Base-by-base conservation (phyloP, 2,888 invertebrate genomes). In the Ligdia adustata region DNA sequence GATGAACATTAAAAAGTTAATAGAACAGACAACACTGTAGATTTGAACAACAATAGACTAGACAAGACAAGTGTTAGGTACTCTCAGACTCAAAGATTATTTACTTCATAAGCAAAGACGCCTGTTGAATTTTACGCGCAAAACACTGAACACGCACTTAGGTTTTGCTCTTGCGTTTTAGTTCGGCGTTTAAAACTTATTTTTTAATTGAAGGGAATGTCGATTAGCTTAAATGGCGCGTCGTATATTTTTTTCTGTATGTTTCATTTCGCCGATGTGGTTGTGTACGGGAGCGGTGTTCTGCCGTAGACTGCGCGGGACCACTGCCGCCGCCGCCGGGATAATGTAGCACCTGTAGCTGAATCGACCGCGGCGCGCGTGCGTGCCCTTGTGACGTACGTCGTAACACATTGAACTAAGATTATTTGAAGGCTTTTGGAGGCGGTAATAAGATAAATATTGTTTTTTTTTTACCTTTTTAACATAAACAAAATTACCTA, bases 301-400 rank as follows among this genome's bases (percentile, higher is more conserved):
- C 52, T 55, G 64, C 66, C 55, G 41, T n/a, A 64, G 72, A 66
- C 60, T 72, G 75, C 72, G 75, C 65, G 72, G 62, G 65, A 66
- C 46, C 78, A 87, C 89, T 89, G 83, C 85, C 78, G 81, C 81
- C 82, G 64, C 33, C 20, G 7, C 18, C 31, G 4, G 40, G 7
- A 9, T 16, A 5, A 2, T 16, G 12, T 18, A 72, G 85, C 89
- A 90, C 90, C 90, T 90, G 90, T 90, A 75, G 84, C 83, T 90
- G 82, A 58, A 89, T 89, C 90, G 90, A 90, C 88, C 86, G 74
- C 70, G 41, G 70, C 81, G 89, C 90, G 90, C 90, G 64, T 86
- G 88, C 89, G 87, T 86, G 84, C 70, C 78, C 75, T 81, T 84
- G 77, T 88, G 89, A 90, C 88, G 89, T 89, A 80, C 74, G 64